Base-by-base conservation (phyloP, 2,113 vertebrate species). In the Pangasianodon gigas region DNA sequence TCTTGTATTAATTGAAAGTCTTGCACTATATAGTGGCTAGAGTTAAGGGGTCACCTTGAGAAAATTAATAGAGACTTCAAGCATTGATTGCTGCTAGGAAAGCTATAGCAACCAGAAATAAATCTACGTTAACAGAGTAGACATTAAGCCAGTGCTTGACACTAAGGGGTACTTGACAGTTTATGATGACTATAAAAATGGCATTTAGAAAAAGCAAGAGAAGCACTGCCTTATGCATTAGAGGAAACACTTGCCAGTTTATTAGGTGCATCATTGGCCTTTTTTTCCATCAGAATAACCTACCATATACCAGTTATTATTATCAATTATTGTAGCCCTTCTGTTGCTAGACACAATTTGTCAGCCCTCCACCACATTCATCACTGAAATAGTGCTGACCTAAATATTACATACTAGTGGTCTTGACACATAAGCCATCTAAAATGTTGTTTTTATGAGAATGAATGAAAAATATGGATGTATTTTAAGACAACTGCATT, bases 131-230 rank as follows among this genome's bases (percentile, higher is more conserved):
- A 60, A 84, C 19, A 60, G 37, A 21, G 21, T 60, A 60, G 37
- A 84, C 56, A 84, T 82, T 54, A 44, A 84, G 82, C 82, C 44
- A 84, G 82, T 24, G 56, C 32, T 14, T 44, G 52, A 60, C 81
- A 41, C 81, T 58, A 58, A 58, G 54, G 54, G 41, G 54, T 44
- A 84, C 77, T 80, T 51, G 77, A 80, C 29, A 54, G 48, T 84
- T 58, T 58, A 84, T 37, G 81, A 83, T 83, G 52, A 41, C 54
- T 41, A 58, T 83, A 58, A 58, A 52, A 37, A 83, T 58, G 81
- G 19, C n/a, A 37, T 41, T 41, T 41, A 83, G 10, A 83, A 83
- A 44, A 41, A 84, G 37, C 21, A 62, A 62, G 19, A 41, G 21
- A 62, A 44, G 37, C 10, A 26, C 5, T 44, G 29, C 2, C 21